Evolutionary conservation across 2,888 invertebrate species (phyloP), one percentile per base, ranked within the genome.

Genomic region (Dascillus cervinus): DNA sequence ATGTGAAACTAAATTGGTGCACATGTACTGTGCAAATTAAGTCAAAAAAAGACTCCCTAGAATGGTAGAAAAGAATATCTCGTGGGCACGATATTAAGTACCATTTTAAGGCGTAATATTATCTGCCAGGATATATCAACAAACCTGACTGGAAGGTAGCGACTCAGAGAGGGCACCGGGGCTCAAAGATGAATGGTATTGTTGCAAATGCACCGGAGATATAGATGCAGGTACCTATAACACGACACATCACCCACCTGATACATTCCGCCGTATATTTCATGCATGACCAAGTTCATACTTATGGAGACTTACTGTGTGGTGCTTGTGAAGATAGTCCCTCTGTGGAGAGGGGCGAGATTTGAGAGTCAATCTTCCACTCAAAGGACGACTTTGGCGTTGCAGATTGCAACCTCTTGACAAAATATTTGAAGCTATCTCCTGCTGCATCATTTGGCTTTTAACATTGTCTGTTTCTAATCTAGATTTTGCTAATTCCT

Each of bases 401-500:
- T 78, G 78, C 52, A 74, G 73, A 65, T 81, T 79, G 41, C 80
- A 77, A 44, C 72, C 89, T 58, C 76, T 75, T 44, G 78, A 72
- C 54, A 89, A 62, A 52, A 90, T 90, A 66, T 91, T 91, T 66
- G 88, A 90, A 26, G 90, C 84, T 43, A 91, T 90, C 65, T 91
- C 90, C 53, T 79, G 78, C 56, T 90, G 90, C 39, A 86, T 68
- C 75, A 91, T 79, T 56, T 90, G 90, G 6, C 91, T 73, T 58
- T 90, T 89, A 32, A 79, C 75, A 64, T 85, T 87, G 62, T 96
- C 95, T 38, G 90, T 89, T 70, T 96, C 95, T 61, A 91, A 74
- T 14, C 92, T 75, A 55, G 91, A 83, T 66, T 90, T 91, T 43
- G 87, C 86, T 32, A 94, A 72, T 62, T 96, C 95, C 60, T 94